These are phyloP conservation scores for Chaetodon trifasciatus DNA, from an alignment of 2,797 vertebrate species.

Conservation along the genomic window DNA sequence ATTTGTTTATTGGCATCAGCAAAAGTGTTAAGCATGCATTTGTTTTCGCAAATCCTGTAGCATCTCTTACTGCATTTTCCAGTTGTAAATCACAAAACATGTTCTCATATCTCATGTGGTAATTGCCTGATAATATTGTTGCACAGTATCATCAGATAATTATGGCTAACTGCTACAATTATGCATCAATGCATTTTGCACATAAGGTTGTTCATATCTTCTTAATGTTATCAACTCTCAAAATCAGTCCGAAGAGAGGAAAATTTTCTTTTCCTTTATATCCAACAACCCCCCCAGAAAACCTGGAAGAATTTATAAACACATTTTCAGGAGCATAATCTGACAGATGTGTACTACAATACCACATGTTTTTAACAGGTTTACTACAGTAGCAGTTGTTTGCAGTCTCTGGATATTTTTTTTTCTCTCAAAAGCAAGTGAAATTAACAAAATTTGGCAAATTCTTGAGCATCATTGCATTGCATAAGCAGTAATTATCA, in stretches of 20 bases:
- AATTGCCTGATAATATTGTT: slow-evolving; percentile 60
- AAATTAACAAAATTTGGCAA: slow-evolving; percentile 73
- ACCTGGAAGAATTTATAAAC: slow-evolving; percentile 62
- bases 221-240: slow-evolving; percentile 62
- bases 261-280: slow-evolving; percentile 57
- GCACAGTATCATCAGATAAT: slow-evolving; percentile 62
- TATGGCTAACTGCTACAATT: slow-evolving; percentile 60
- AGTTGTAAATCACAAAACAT: slow-evolving; percentile 63
- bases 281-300: slow-evolving; percentile 48
- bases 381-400: slow-evolving; percentile 66
- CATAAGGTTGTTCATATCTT: slow-evolving; percentile 47
- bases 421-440: slow-evolving; percentile 65
- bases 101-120: slow-evolving; percentile 37
- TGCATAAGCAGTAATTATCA: slow-evolving; percentile 76
- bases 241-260: slow-evolving; percentile 61
- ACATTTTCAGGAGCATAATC: slow-evolving; percentile 62
- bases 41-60: slow-evolving; percentile 72
- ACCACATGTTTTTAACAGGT: slow-evolving; percentile 60
- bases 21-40: slow-evolving; percentile 87
- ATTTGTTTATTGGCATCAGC: slow-evolving; percentile 89
- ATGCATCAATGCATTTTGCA: slow-evolving; percentile 69
- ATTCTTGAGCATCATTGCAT: slow-evolving; percentile 75
- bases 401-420: slow-evolving; percentile 56
- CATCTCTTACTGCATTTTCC: slow-evolving; percentile 67
- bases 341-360: slow-evolving; percentile 55